Evolutionary conservation across 2,888 invertebrate genomes (phyloP), one percentile per base, ranked within the genome.

Genomic region (Dicycla oo): DNA sequence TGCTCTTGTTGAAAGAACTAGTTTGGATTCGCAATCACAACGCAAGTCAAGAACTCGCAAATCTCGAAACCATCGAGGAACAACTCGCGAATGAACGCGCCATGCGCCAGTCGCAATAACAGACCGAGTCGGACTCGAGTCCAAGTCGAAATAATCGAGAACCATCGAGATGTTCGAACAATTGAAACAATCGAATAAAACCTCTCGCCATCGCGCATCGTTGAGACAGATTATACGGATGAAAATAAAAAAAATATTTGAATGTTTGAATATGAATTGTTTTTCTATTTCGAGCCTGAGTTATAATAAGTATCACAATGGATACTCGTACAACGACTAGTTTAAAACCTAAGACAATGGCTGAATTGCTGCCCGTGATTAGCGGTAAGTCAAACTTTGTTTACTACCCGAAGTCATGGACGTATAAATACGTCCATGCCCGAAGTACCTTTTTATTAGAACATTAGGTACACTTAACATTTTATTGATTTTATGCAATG

Each of bases 351-450:
- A 92, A 87, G 82, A 88, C 93, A 10, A 88, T 95, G 76, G 91
- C 93, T 13, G 94, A 95, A 86, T 81, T 94, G 70, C 82, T 95
- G 67, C 94, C 94, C 20, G 88, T 82, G 60, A 85, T 95, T 45
- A 88, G 88, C 64, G 91, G 94, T 94, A 84, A 81, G 89, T 82
- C 56, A 23, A 56, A 63, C 15, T 69, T 77, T 72, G 51, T 78
- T 73, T 71, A 69, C 53, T 74, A 49, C 20, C 20, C n/a, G 38
- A 63, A 58, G 5, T 20, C 0, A 43, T 54, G 1, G 23, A 10
- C 5, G 34, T n/a, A 4, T 15, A 30, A 43, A 5, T 40, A 62
- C 38, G n/a, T n/a, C n/a, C n/a, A n/a, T n/a, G n/a, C n/a, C n/a
- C n/a, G n/a, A 30, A 75, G 49, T 51, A 49, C 58, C 40, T 10